Conservation (phyloP, 2,797 vertebrate species). For the Poecilia picta region DNA sequence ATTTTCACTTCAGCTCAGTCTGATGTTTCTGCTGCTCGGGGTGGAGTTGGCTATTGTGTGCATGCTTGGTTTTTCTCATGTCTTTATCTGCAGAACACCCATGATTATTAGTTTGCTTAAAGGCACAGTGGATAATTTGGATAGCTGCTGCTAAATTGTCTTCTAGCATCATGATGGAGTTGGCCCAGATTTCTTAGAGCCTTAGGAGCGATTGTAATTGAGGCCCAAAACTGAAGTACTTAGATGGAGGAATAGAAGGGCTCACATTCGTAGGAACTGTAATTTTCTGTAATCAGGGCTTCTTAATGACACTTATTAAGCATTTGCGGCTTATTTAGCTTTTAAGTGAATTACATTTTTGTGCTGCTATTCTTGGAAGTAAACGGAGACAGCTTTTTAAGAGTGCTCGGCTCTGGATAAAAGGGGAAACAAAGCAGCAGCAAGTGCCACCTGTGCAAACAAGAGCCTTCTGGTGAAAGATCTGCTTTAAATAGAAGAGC, state of each 20-base stretch:
- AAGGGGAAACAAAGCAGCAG: slow-evolving; percentile 71
- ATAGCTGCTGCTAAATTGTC: slow-evolving; percentile 39
- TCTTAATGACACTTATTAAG: slow-evolving; percentile 76
- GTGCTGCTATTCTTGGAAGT: slow-evolving; percentile 72
- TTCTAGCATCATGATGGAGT: slow-evolving; percentile 55
- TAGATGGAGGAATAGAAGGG: slow-evolving; percentile 52
- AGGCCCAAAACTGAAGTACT: slow-evolving; percentile 39
- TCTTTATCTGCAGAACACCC: slow-evolving; percentile 42
- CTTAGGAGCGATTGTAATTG: slow-evolving; percentile 45
- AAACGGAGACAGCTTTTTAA: slow-evolving; percentile 64
- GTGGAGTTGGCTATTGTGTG: slow-evolving; percentile 25
- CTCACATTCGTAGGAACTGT: slow-evolving; percentile 66
- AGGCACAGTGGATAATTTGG: slow-evolving; percentile 48
- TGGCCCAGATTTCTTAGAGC: slow-evolving; percentile 38
- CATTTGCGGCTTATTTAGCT: slow-evolving; percentile 48
- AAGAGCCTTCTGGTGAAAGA: slow-evolving; percentile 68
- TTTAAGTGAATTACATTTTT: slow-evolving; percentile 73
- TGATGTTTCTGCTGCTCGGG: slow-evolving; percentile 49
- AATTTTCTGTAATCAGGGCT: slow-evolving; percentile 78
- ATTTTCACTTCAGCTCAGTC: slow-evolving; percentile 51
- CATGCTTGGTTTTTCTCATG: slow-evolving; percentile 32
- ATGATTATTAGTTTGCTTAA: slow-evolving; percentile 60
- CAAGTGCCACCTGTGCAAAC: slow-evolving; percentile 82
- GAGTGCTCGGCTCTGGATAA: slow-evolving; percentile 71
- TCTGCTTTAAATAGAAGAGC: slow-evolving; percentile 50